phyloP scores from a whole-genome alignment of 2,113 vertebrate genomes.

The Fukomys damarensis region DNA sequence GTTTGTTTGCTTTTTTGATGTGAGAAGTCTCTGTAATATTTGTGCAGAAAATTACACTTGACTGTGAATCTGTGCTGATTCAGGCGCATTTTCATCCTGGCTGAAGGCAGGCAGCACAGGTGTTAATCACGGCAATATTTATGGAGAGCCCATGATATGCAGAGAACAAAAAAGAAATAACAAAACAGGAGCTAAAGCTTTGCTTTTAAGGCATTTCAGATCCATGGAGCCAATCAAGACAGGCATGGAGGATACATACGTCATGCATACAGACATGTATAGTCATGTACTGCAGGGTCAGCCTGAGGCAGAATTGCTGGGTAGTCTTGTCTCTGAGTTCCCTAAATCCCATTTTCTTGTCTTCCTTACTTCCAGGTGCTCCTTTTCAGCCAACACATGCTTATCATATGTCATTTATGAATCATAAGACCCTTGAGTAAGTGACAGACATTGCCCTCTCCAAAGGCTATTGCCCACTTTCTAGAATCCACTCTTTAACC shows the following conservation, averaged over 20 bases:
- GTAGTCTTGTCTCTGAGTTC: background rate
- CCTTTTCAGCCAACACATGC: background rate
- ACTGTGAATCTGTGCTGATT: constrained; percentile 59
- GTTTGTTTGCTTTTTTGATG: constrained; percentile 52
- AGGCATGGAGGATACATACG: background rate
- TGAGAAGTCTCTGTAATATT: constrained; percentile 41
- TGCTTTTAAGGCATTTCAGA: background rate
- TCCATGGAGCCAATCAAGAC: background rate
- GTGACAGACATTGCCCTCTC: background rate
- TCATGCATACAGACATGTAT: background rate
- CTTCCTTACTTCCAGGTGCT: background rate
- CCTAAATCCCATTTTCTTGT: background rate
- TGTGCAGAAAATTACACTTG: constrained; percentile 53
- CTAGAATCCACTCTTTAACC: background rate
- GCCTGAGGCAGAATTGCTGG: background rate
- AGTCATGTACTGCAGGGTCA: background rate
- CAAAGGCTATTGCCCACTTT: background rate
- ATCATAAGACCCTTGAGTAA: background rate
- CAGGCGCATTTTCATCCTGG: background rate
- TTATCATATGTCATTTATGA: background rate
- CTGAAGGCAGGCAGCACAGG: background rate
- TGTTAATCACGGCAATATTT: constrained; percentile 1
- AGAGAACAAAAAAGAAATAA: background rate
- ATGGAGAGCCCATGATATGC: background rate
- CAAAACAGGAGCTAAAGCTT: background rate